A percentile compares a stretch with the other conserved stretches of the same genome.
Conservation (phyloP, 2,113 vertebrate species). For the Eptesicus fuscus region DNA sequence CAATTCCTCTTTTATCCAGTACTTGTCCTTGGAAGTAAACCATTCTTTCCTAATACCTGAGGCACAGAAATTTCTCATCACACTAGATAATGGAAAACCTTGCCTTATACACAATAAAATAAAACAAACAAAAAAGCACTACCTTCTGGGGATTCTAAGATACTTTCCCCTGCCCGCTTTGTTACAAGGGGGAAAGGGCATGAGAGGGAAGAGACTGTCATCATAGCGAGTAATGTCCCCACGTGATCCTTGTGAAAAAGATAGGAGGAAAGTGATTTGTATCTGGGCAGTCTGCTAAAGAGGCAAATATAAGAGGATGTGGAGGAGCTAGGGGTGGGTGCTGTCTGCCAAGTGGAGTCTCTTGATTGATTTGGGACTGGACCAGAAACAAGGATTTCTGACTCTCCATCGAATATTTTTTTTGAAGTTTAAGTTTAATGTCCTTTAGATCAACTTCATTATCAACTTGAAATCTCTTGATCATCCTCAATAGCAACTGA, state of each 20-base stretch:
- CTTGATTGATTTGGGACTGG: neutral
- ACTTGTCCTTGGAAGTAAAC: neutral
- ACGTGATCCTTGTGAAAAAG: neutral
- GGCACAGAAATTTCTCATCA: neutral
- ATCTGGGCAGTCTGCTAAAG: neutral
- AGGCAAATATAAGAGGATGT: neutral
- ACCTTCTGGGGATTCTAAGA: neutral
- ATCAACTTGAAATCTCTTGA: neutral
- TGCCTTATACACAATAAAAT: neutral
- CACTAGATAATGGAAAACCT: neutral
- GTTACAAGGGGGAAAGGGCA: neutral
- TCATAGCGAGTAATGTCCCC: neutral
- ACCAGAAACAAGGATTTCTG: neutral
- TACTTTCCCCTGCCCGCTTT: neutral
- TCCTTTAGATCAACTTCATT: neutral
- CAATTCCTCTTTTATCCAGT: neutral
- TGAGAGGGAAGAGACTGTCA: neutral
- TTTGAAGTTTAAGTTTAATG: neutral
- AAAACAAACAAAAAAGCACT: neutral
- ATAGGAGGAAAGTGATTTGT: rapidly evolving
- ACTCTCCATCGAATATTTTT: neutral
- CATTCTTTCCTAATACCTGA: neutral
- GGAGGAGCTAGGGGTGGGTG: neutral
- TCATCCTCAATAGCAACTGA: neutral
- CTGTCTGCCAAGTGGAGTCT: neutral